Evolutionary conservation across 2,113 vertebrate genomes (phyloP).

Genomic region (Anser cygnoides): DNA sequence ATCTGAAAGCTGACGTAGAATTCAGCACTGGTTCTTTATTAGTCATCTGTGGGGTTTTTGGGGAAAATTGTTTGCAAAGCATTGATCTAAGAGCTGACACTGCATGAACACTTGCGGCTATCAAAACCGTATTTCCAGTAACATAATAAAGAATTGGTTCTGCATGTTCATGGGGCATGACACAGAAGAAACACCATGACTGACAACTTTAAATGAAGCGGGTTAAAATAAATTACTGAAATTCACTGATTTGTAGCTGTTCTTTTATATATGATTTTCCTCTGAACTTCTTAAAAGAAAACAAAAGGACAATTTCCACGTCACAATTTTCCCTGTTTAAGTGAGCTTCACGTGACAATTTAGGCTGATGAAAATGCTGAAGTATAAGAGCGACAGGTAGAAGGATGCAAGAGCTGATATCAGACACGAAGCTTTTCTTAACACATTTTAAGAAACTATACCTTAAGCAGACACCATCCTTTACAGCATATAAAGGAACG

Average conservation of each 20-base stretch:
- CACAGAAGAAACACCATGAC: background rate
- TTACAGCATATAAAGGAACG: background rate
- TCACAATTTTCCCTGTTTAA: background rate
- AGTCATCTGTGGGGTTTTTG: background rate
- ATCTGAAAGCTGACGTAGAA: background rate
- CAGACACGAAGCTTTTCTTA: background rate
- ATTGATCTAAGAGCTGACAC: background rate
- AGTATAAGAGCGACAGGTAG: background rate
- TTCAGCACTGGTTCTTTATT: background rate
- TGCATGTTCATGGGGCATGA: background rate
- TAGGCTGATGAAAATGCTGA: background rate
- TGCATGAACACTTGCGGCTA: background rate
- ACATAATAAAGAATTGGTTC: background rate
- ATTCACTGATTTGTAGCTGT: no score
- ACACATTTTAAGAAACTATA: background rate
- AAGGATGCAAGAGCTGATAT: background rate
- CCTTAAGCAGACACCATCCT: background rate
- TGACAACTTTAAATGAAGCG: background rate
- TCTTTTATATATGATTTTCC: no score
- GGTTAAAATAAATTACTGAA: conserved; percentile 5
- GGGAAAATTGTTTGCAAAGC: background rate
- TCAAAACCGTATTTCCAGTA: conserved; percentile 20
- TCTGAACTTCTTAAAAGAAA: background rate
- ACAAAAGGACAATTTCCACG: background rate
- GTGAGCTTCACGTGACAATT: background rate